Evolutionary conservation across 2,888 invertebrate species (phyloP), one percentile per base, ranked within the genome.

Genomic region (Xanthorhoe spadicearia): DNA sequence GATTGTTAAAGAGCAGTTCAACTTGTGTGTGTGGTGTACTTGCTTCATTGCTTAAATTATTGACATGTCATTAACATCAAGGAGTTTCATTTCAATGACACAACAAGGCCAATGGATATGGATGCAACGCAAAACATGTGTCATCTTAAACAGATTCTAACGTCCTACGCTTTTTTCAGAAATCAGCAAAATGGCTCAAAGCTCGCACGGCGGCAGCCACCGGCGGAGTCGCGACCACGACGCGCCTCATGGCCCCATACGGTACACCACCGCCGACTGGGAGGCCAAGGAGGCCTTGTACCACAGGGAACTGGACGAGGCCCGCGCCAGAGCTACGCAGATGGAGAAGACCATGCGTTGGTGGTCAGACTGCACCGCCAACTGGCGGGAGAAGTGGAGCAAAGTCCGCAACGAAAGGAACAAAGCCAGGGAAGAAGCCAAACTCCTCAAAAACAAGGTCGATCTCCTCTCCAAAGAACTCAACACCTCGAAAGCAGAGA

Each of bases 331-430:
- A 70, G 98, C 98, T 15, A 97, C 98, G 0, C 99, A 99, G 89
- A 99, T 99, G 99, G 99, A 99, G 87, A 99, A 99, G 89, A 99
- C 99, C 0, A 99, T 99, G 99, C 94, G 98, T 66, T 99, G 99
- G 99, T 99, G 99, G 99, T 98, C 99, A 0, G 99, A 99, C 85
- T 99, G 99, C 86, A 99, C 99, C 0, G 98, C 98, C 96, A 99
- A 98, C 97, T 59, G 99, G 99, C 87, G 92, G 95, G 98, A 94
- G 95, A 99, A 99, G 83, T 99, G 99, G 99, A 97, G 97, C 86
- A 98, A 98, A 92, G 97, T 77, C 46, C 95, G 98, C 61, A 97
- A 96, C 83, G 99, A 99, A 90, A 94, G 99, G 23, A 99, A 99
- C 85, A 97, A 97, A 83, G 96, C 98, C 0, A 93, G 98, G 48